Evolutionary conservation across 2,113 vertebrate species (phyloP), one percentile per base, ranked within the genome.

Genomic region (Amphilophus citrinellus): DNA sequence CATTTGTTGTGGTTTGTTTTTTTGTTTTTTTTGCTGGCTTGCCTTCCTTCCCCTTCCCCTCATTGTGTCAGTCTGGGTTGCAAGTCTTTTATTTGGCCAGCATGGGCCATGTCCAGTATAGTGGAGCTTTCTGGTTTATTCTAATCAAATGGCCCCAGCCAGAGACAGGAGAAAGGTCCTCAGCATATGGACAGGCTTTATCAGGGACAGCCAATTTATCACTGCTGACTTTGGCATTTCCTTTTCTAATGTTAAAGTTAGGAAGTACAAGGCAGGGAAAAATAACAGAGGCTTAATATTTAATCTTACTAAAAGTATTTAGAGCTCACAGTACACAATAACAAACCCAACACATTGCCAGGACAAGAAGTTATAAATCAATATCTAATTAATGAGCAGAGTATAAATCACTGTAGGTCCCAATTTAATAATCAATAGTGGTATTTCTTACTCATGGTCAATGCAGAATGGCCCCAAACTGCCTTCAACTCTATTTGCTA

Each of bases 321-420:
- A 81, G 87, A 58, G 85, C 80, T 82, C 83, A 83, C 42, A 79
- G 68, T 82, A 86, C 77, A 89, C 79, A 88, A 89, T 82, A 87
- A 87, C 76, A 87, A 86, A 91, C 83, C 50, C 77, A 87, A 86
- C 79, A 79, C 83, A 90, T 88, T 86, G 84, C 90, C 87, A 92
- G 82, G 84, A 87, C 87, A 93, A 87, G 79, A 91, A 81, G 87
- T 92, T 90, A 84, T 92, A 85, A 93, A 93, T 94, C 93, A 91
- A 94, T 95, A 93, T 86, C 78, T 90, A 95, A 95, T 94, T 94
- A 94, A 94, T 93, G 88, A 93, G 86, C 62, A 83, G 90, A 75
- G 78, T 81, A 93, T 92, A 89, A 94, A 94, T 95, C 93, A 93
- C 87, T 62, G 80, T 59, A 61, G 47, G 62, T 80, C 76, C 50